Evolutionary conservation across 2,113 vertebrate genomes (phyloP).

Genomic region (Pluvialis apricaria): DNA sequence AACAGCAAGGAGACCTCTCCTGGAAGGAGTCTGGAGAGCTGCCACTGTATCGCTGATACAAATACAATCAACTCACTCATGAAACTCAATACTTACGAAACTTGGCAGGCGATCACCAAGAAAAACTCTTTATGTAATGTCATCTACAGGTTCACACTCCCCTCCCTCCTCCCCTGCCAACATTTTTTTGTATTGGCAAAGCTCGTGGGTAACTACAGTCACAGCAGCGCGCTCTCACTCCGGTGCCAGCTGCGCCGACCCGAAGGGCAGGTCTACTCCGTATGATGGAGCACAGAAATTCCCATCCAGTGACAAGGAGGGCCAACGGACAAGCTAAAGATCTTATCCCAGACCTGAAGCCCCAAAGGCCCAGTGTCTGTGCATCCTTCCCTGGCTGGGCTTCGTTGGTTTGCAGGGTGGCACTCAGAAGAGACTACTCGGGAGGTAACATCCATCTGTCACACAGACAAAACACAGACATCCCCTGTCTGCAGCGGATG

Average conservation of each 20-base stretch:
- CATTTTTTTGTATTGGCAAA: neutral
- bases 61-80: neutral
- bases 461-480: neutral
- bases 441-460: neutral
- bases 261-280: neutral
- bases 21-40: slow-evolving; percentile 21
- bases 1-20: neutral
- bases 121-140: neutral
- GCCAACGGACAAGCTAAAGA: neutral
- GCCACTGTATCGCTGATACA: neutral
- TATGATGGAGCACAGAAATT: neutral
- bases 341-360: neutral
- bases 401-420: neutral
- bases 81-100: neutral
- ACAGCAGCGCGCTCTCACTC: neutral
- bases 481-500: accelerated
- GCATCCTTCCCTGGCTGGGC: neutral
- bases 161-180: neutral
- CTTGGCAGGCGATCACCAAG: neutral
- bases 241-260: neutral
- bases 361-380: accelerated
- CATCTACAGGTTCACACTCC: neutral
- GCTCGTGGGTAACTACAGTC: neutral
- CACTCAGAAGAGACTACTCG: neutral
- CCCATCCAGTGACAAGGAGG: neutral